A percentile compares a stretch with the other conserved stretches of the same genome.
Evolutionary conservation across 2,888 invertebrate species (phyloP).

Genomic region (Harpagoxenus sublaevis): DNA sequence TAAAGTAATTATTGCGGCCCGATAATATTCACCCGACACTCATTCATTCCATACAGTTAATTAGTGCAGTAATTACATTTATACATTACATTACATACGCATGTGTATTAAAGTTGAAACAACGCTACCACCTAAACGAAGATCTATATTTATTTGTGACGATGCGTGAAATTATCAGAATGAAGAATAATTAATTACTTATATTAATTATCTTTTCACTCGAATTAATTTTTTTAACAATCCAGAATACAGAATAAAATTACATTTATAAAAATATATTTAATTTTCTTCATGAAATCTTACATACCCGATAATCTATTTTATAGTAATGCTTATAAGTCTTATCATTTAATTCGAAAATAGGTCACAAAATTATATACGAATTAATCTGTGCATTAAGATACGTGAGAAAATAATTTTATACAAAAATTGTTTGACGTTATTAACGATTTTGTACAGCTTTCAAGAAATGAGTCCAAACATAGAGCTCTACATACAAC

Average conservation of each 20-base stretch:
- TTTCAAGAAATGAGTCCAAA: too few relatives aligned
- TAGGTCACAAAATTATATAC: not conserved
- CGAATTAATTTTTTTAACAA: not conserved
- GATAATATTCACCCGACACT: conserved; percentile 50
- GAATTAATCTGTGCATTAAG: not conserved
- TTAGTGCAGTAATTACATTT: conserved; percentile 48
- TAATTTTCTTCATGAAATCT: not conserved
- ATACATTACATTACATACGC: conserved; percentile 41
- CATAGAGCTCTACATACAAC: not conserved
- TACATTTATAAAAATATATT: not conserved
- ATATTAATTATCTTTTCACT: conserved; percentile 10
- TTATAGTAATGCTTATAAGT: not conserved
- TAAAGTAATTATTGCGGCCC: conserved; percentile 46
- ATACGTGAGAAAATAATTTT: not conserved
- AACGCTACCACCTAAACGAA: conserved; percentile 17
- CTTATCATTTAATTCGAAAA: not conserved
- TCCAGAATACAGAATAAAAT: not conserved
- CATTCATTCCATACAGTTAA: conserved; percentile 46
- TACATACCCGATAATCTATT: not conserved
- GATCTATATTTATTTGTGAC: conserved; percentile 30
- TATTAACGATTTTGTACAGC: not conserved
- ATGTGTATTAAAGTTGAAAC: conserved; percentile 45
- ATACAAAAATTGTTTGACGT: too few relatives aligned
- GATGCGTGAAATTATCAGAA: conserved; percentile 7
- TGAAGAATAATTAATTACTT: conserved; percentile 27